These are phyloP conservation scores for Prosapia bicincta DNA, from an alignment of 2,888 invertebrate genomes.

Conservation along the genomic window DNA sequence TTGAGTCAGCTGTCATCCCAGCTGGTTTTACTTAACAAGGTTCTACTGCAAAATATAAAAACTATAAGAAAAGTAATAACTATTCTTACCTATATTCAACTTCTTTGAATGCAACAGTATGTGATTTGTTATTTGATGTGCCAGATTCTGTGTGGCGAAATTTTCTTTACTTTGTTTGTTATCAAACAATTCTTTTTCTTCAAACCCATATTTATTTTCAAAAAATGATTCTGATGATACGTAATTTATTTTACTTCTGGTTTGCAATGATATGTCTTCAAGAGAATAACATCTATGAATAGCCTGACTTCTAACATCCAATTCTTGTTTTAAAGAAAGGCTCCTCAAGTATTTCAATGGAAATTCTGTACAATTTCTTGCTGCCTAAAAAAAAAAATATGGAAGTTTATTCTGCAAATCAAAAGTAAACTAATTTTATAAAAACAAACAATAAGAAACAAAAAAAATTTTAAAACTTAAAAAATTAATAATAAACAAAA, in stretches of 20 bases:
- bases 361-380: neutral
- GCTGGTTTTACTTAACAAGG: no score
- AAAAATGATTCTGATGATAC: neutral
- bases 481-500: no score
- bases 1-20: no score
- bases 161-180: neutral
- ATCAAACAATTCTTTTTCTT: neutral
- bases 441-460: no score
- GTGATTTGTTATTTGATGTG: neutral
- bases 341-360: neutral
- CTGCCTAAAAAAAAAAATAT: neutral
- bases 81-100: neutral
- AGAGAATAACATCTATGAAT: neutral
- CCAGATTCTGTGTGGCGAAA: neutral
- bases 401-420: no score
- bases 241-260: neutral
- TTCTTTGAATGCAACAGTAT: neutral
- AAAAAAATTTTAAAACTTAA: no score
- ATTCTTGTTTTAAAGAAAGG: neutral
- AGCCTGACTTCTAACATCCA: neutral
- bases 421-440: no score
- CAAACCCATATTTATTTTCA: neutral
- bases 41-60: no score
- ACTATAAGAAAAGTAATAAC: no score
- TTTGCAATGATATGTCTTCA: neutral